Conservation (phyloP, 2,113 vertebrate genomes). For the Nothoprocta perdicaria region DNA sequence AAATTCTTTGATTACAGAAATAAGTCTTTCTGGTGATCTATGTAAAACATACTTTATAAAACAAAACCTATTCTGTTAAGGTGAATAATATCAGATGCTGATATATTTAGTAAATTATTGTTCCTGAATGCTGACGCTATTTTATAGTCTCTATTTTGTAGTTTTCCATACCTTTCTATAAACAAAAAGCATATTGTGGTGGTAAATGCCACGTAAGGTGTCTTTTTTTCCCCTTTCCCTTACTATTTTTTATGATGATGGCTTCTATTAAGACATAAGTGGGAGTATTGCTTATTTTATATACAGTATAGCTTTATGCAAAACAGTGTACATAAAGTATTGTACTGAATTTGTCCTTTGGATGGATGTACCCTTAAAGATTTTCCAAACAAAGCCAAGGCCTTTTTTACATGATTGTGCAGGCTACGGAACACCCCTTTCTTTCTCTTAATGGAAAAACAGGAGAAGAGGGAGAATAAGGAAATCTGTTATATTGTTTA, state of each 20-base stretch:
- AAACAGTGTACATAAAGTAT: background rate
- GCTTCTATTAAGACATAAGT: background rate
- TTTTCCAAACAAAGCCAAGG: rapidly evolving
- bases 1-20: background rate
- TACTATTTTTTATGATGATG: background rate
- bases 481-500: background rate
- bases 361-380: background rate
- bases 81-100: background rate
- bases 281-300: background rate
- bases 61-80: background rate
- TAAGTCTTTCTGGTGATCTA: background rate
- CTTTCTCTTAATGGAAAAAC: background rate
- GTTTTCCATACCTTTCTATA: background rate
- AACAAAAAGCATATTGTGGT: background rate
- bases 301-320: background rate
- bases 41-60: background rate
- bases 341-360: background rate
- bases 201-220: background rate
- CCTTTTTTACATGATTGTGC: background rate
- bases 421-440: background rate
- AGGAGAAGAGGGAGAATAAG: background rate
- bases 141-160: background rate
- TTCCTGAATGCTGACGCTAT: background rate
- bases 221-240: rapidly evolving
- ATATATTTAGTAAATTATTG: background rate